Conservation (phyloP, 2,888 invertebrate species). For the Lasiommata megera region DNA sequence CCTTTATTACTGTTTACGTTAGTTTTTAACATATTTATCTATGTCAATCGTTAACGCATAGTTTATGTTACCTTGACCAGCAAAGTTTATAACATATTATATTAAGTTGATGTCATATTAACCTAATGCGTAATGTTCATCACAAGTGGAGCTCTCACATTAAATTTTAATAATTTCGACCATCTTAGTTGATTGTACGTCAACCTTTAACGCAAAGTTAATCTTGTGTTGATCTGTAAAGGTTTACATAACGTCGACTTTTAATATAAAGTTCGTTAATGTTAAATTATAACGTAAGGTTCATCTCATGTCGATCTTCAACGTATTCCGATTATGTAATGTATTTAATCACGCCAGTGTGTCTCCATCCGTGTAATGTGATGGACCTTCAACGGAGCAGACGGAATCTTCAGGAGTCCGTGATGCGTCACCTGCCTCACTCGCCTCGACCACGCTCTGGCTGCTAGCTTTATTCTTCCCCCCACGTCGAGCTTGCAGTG, state of each 20-base stretch:
- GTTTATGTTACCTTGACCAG: no score
- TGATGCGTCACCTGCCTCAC: constrained; percentile 88
- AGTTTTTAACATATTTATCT: no score
- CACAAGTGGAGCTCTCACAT: no score
- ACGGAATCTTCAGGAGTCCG: constrained; percentile 95
- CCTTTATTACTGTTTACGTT: no score
- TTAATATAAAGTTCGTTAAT: not conserved
- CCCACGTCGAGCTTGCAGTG: constrained; percentile 87
- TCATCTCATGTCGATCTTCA: not conserved
- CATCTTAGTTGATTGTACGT: not conserved
- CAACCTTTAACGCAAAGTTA: not conserved
- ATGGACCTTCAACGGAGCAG: constrained; percentile 92
- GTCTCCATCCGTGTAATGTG: constrained; percentile 83
- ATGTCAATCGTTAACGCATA: no score
- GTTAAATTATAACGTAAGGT: not conserved
- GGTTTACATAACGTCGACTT: not conserved
- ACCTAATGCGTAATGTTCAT: no score
- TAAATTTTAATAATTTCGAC: no score
- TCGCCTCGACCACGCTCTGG: constrained; percentile 83
- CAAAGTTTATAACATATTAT: no score
- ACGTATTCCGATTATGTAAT: not conserved
- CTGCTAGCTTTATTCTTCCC: constrained; percentile 75
- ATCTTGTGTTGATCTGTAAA: not conserved
- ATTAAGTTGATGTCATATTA: no score
- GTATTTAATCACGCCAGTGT: constrained; percentile 61